phyloP scores from a whole-genome alignment of 2,797 vertebrate species.

The Ataeniobius toweri region DNA sequence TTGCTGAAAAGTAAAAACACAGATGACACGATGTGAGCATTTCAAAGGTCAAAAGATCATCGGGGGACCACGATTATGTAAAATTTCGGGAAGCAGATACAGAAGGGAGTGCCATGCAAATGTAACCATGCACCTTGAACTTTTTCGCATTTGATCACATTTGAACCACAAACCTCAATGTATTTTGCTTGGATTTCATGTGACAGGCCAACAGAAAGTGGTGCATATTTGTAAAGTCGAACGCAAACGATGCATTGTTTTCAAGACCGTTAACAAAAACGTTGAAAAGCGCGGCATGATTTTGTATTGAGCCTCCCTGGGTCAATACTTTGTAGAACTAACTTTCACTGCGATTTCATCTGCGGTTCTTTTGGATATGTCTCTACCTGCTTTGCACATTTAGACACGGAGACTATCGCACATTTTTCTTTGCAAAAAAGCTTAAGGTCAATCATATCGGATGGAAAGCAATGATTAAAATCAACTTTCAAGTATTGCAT shows the following conservation, averaged over 20 bases:
- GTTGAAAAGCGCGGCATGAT: neutral
- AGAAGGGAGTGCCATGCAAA: neutral
- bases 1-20: slow-evolving; percentile 50
- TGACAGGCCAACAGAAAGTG: neutral
- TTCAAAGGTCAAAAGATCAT: slow-evolving; percentile 27
- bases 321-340: neutral
- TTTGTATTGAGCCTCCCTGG: neutral
- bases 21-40: slow-evolving; percentile 56
- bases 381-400: neutral
- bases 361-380: neutral
- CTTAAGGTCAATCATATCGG: neutral
- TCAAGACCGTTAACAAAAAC: neutral
- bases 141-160: neutral
- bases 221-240: neutral
- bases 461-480: neutral
- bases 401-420: neutral
- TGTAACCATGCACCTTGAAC: neutral
- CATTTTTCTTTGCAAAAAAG: neutral
- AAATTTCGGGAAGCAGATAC: slow-evolving; percentile 41
- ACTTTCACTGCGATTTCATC: neutral
- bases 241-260: neutral
- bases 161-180: neutral
- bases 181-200: too few relatives aligned
- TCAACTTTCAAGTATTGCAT: neutral
- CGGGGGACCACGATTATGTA: slow-evolving; percentile 50